Base-by-base conservation (phyloP, 2,888 invertebrate species). In the Synanthedon formicaeformis region DNA sequence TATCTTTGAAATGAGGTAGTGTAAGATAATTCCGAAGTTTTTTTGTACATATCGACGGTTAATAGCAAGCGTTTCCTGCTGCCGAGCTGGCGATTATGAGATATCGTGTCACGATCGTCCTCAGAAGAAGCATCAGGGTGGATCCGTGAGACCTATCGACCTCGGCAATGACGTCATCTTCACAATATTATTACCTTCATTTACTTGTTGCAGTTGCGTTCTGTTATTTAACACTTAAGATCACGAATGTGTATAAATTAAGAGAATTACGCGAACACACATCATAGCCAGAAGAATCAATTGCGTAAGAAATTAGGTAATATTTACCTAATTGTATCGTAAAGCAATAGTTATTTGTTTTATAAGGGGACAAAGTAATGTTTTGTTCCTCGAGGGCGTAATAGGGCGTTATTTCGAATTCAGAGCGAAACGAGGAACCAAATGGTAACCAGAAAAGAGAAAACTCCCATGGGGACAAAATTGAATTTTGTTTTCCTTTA, bases 41-140 rank as follows among this genome's bases (percentile, higher is more conserved):
- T 55, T 52, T 52, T 51, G 10, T n/a, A 50, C 49, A 40, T 13
- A 16, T 52, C 48, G 11, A 50, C 53, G 45, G 50, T 48, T 55
- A 57, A 52, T 51, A 50, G 53, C 56, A 50, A 55, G 57, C 62
- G 71, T 69, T 82, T 82, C 80, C 81, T 81, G 73, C 65, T 73
- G 67, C 64, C 60, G 63, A 60, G 62, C 61, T 66, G 73, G 64
- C 68, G 69, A 59, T 57, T 56, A 63, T 59, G 67, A 63, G 67
- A 56, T 59, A 62, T 71, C 78, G 64, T 69, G 77, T 77, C 80
- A 78, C 74, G 78, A 71, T 59, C 75, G 75, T 74, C 81, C 78
- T 78, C 73, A 63, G 55, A 57, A 54, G 57, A 54, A 57, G 55
- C 54, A 57, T 54, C 62, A 59, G 66, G 67, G 64, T 63, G 62